Evolutionary conservation across 2,113 vertebrate species (phyloP).

Genomic region (Clinocottus analis): DNA sequence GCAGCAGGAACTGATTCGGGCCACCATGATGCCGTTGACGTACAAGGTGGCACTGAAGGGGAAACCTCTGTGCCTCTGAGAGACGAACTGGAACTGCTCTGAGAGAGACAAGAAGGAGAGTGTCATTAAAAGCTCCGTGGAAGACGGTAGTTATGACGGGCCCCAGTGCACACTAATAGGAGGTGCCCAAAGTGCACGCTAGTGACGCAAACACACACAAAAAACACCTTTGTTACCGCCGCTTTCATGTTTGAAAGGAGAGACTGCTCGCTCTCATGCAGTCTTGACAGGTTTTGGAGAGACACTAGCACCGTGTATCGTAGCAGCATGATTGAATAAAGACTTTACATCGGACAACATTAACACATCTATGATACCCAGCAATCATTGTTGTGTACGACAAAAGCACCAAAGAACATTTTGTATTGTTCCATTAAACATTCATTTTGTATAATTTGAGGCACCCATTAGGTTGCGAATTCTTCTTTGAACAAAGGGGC

Average conservation of each 20-base stretch:
- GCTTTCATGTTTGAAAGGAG: not conserved
- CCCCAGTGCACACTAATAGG: not conserved
- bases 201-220: not conserved
- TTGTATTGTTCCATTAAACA: not conserved
- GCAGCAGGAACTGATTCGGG: conserved; percentile 86
- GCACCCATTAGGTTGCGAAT: not conserved
- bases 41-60: conserved; percentile 84
- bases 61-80: conserved; percentile 82
- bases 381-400: not conserved
- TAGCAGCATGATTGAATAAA: not conserved
- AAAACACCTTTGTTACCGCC: not conserved
- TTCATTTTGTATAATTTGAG: not conserved
- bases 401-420: not conserved
- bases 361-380: not conserved
- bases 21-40: conserved; percentile 79
- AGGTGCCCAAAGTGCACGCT: too few species aligned
- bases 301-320: too few species aligned
- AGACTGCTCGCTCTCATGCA: too few species aligned
- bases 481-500: not conserved
- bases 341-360: not conserved
- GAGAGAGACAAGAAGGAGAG: not conserved
- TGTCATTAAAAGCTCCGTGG: not conserved
- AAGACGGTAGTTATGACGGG: not conserved
- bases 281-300: too few species aligned
- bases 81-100: conserved; percentile 85